phyloP scores from a whole-genome alignment of 1,140 invertebrate genomes.

The Sycophila sp. region DNA sequence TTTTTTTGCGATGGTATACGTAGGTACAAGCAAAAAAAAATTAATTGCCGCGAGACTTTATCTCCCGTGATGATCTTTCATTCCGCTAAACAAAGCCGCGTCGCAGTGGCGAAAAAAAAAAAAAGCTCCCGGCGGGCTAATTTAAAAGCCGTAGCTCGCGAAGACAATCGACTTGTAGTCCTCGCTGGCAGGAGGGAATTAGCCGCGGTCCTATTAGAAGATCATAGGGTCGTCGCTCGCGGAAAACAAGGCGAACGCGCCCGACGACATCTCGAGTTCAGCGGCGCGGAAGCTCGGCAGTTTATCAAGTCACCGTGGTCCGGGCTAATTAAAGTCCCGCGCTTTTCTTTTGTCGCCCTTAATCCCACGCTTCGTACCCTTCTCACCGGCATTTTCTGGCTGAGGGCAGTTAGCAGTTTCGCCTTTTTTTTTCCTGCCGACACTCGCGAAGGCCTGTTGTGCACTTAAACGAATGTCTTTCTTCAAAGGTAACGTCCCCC shows the following conservation, averaged over 20 bases:
- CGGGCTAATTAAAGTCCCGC: constrained; percentile 38
- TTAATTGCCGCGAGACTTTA: too few relatives aligned
- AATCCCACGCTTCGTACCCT: constrained; percentile 8
- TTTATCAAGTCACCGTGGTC: constrained; percentile 31
- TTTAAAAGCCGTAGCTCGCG: too few relatives aligned
- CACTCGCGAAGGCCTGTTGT: background rate
- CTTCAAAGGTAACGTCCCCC: too few relatives aligned
- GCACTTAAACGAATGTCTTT: constrained; percentile 3
- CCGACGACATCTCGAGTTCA: constrained; percentile 10
- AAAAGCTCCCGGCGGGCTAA: too few relatives aligned
- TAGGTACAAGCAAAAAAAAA: too few relatives aligned
- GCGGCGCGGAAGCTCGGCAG: constrained; percentile 9
- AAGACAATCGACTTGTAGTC: too few relatives aligned
- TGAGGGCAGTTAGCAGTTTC: background rate
- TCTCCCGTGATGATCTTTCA: too few relatives aligned
- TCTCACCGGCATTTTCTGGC: background rate
- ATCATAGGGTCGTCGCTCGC: constrained; percentile 14
- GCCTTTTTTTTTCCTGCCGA: background rate
- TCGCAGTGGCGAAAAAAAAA: too few relatives aligned
- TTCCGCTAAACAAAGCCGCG: too few relatives aligned
- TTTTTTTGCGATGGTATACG: too few relatives aligned
- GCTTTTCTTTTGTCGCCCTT: constrained; percentile 32
- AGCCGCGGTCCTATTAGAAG: constrained; percentile 31
- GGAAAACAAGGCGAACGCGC: constrained; percentile 17
- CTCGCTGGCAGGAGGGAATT: too few relatives aligned